A percentile compares a stretch with the other conserved stretches of the same genome.
These are phyloP conservation scores for Mactra quadrangularis DNA, from an alignment of 1,140 invertebrate genomes.

Conservation along the genomic window DNA sequence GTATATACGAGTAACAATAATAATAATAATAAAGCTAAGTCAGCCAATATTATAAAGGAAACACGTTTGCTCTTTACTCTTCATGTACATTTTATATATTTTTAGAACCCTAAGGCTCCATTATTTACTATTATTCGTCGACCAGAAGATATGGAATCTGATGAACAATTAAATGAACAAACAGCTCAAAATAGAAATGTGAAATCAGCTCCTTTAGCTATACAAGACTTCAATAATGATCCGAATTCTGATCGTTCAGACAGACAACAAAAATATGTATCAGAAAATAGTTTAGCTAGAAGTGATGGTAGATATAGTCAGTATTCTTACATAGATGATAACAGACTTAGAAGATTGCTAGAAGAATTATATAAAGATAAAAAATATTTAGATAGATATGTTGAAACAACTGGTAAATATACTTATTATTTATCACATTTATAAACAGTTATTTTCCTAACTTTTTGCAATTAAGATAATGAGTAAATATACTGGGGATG, in stretches of 20 bases:
- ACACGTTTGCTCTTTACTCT: too few relatives aligned
- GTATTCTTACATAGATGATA: conserved; percentile 33
- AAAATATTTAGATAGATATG: conserved; percentile 64
- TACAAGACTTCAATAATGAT: conserved; percentile 28
- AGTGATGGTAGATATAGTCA: conserved; percentile 29
- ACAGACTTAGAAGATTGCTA: conserved; percentile 56
- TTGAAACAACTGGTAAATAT: conserved; percentile 53
- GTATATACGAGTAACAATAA: too few relatives aligned
- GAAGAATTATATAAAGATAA: conserved; percentile 67
- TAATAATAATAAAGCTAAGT: too few relatives aligned
- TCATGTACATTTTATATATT: too few relatives aligned
- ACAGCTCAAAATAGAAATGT: background rate
- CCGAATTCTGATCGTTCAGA: background rate
- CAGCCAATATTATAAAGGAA: too few relatives aligned
- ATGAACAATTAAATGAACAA: background rate
- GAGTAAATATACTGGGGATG: too few relatives aligned
- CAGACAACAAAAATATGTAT: background rate
- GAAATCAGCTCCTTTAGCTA: conserved; percentile 8
- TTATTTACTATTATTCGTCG: conserved; percentile 33
- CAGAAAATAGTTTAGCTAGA: conserved; percentile 9
- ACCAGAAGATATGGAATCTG: conserved; percentile 26
- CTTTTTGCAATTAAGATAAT: too few relatives aligned
- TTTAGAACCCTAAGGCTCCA: conserved; percentile 3
- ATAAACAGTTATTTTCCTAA: too few relatives aligned
- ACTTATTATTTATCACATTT: background rate